A percentile compares a stretch with the other conserved stretches of the same genome.
phyloP scores from a whole-genome alignment of 2,797 vertebrate genomes.

The Enteromius unitaeniatus region DNA sequence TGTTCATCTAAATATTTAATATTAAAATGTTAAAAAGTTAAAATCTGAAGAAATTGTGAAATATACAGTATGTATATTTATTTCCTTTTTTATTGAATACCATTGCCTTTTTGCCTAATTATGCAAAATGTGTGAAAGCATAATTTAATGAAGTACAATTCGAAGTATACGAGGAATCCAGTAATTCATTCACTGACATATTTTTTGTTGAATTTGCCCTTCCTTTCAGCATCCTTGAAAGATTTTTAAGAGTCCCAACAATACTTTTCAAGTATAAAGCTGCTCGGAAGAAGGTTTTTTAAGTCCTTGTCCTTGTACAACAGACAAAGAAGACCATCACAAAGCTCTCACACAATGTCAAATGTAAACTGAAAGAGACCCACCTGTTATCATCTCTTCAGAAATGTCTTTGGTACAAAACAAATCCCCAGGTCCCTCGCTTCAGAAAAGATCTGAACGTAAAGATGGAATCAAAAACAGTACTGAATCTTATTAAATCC shows the following conservation, averaged over 20 bases:
- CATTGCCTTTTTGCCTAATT: background rate
- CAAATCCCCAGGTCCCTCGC: background rate
- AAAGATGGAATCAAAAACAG: background rate
- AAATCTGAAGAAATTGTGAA: background rate
- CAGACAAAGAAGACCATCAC: background rate
- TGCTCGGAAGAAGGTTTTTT: background rate
- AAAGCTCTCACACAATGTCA: background rate
- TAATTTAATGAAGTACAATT: background rate
- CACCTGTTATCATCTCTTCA: slow-evolving; percentile 8
- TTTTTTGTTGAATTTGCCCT: background rate
- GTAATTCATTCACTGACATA: background rate
- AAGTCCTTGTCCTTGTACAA: background rate
- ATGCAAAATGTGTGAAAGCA: background rate
- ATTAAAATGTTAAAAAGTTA: background rate
- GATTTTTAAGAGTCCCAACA: background rate
- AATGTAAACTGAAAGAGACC: background rate
- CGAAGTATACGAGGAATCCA: background rate
- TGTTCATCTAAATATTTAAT: background rate
- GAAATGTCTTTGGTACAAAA: background rate
- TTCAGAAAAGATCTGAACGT: background rate
- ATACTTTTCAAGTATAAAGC: background rate
- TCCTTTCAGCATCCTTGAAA: background rate
- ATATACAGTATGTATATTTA: too few species aligned
- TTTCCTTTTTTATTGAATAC: background rate
- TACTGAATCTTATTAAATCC: too few species aligned